Evolutionary conservation across 2,113 vertebrate genomes (phyloP).

Genomic region (Cinclus cinclus): DNA sequence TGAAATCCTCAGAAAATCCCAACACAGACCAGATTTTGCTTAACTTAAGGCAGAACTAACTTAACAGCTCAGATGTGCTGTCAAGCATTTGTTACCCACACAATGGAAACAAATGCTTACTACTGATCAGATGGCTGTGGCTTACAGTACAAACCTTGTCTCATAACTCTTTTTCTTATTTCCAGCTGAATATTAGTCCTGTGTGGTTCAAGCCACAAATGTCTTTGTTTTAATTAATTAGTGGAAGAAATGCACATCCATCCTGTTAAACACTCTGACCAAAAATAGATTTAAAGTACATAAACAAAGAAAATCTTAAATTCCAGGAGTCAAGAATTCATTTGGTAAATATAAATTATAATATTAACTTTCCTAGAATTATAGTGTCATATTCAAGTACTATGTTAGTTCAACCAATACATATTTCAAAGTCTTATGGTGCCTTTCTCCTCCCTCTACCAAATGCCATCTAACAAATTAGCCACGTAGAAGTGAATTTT

Average conservation of each 20-base stretch:
- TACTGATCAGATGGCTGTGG: not conserved
- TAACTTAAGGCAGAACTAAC: not conserved
- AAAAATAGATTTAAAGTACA: not conserved
- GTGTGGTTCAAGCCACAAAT: not conserved
- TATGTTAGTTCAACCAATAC: not conserved
- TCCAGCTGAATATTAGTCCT: not conserved
- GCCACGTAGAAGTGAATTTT: not conserved
- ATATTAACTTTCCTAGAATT: not conserved
- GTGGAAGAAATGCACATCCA: not conserved
- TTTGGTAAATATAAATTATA: not conserved
- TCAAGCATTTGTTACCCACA: constrained; percentile 11
- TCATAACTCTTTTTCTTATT: not conserved
- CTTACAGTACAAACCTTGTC: not conserved
- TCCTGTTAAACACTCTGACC: not conserved
- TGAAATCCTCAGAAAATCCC: constrained; percentile 46
- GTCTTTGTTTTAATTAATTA: not conserved
- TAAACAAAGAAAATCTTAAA: not conserved
- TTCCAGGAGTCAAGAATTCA: not conserved
- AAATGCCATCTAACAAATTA: not conserved
- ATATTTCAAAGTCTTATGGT: not conserved
- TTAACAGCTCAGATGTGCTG: not conserved
- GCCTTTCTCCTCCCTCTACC: not conserved
- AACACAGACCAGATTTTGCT: not conserved
- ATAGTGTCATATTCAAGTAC: not conserved
- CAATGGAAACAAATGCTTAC: not conserved